Base-by-base conservation (phyloP, 2,113 vertebrate species). In the Alethe castanea region DNA sequence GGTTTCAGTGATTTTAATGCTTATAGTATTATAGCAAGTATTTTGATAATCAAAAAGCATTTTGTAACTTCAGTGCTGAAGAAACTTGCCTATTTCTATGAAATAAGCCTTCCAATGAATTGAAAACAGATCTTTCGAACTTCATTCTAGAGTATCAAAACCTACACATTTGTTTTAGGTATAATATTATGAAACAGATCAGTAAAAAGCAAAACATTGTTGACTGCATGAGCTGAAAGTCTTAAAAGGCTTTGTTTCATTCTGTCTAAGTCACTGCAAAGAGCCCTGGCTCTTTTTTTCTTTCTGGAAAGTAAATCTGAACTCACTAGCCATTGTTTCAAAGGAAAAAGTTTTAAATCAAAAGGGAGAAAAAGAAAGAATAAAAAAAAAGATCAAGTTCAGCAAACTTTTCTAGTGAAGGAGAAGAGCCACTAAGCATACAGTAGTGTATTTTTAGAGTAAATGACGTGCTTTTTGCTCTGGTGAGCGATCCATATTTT, bases 401-500 rank as follows among this genome's bases (percentile, higher is more conserved):
- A 79, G 38, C 22, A 35, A 77, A 94, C 38, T 67, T 94, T 66
- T 76, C 33, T 19, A 79, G 54, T 38, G 16, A 28, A 29, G 48
- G 23, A 54, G 78, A 74, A 86, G 66, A 93, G 28, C 52, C 71
- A 78, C 84, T 86, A 50, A 77, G 62, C 9, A 47, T 81, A 89
- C 19, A 92, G 57, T 26, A 3, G 0, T 86, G 77, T 83, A 84
- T 90, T 93, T 94, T 90, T 73, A 47, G 87, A 56, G 74, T 81
- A 91, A 92, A 96, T 92, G 87, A 77, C 78, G 89, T 3, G 31
- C 44, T 91, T 86, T 82, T 92, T 84, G 78, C 80, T 97, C 84
- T 92, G 57, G 66, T 92, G 96, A 97, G 52, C 0, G 28, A 96
- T 96, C 92, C 45, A 78, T 29, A 90, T 96, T 96, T 98, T 97